Evolutionary conservation across 2,113 vertebrate species (phyloP).

Genomic region (Rhombomys opimus): DNA sequence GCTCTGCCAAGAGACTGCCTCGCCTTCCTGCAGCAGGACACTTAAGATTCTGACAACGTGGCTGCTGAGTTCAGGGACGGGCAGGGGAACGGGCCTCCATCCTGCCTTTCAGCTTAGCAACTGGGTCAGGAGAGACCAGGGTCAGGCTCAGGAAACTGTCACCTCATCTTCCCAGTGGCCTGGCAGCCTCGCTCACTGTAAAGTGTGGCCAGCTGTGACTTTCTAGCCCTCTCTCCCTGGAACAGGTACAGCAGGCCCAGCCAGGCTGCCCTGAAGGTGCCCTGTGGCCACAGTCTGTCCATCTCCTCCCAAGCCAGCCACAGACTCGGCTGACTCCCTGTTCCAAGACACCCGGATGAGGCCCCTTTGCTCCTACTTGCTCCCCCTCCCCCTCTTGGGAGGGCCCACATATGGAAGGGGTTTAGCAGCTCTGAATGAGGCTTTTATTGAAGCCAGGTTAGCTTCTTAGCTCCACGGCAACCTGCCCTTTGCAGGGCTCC

Average conservation of each 20-base stretch:
- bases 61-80: background rate
- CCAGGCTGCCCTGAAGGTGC: background rate
- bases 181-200: background rate
- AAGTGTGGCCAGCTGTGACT: background rate
- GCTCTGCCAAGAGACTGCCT: conserved; percentile 53
- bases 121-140: background rate
- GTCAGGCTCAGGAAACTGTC: conserved; percentile 2
- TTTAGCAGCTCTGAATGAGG: conserved; percentile 72
- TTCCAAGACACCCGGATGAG: background rate
- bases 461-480: background rate
- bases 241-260: background rate
- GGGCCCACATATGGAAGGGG: conserved; percentile 83
- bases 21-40: conserved; percentile 26
- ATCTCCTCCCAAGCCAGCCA: background rate
- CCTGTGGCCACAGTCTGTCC: background rate
- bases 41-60: conserved; percentile 71
- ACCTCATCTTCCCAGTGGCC: background rate
- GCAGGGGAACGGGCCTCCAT: fast-evolving
- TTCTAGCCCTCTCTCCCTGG: background rate
- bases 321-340: background rate
- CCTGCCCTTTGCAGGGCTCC: background rate
- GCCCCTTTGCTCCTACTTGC: background rate
- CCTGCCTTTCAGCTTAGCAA: background rate
- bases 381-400: background rate
- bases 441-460: conserved; percentile 84